Evolutionary conservation across 2,797 vertebrate genomes (phyloP).

Genomic region (Anguilla marmorata): DNA sequence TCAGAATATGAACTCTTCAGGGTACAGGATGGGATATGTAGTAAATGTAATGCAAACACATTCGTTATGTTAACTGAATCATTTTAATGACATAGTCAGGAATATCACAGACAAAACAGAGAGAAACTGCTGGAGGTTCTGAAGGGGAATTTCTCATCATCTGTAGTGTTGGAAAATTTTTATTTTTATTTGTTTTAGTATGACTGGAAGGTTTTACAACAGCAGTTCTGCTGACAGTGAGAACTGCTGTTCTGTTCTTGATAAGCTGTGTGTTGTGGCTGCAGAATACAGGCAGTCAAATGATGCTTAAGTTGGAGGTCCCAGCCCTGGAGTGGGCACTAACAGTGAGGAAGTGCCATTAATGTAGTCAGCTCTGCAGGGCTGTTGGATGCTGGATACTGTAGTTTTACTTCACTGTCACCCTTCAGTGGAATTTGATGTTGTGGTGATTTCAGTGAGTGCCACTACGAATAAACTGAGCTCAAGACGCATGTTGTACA

Average conservation of each 20-base stretch:
- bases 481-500: background rate
- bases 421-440: background rate
- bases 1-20: background rate
- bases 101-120: slow-evolving; percentile 47
- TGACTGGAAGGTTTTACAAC: background rate
- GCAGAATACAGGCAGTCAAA: slow-evolving; percentile 81
- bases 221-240: slow-evolving; percentile 87
- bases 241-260: slow-evolving; percentile 79
- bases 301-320: slow-evolving; percentile 75
- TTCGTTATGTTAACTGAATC: background rate
- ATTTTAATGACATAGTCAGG: background rate
- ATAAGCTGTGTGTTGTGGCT: slow-evolving; percentile 86
- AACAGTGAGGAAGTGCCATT: slow-evolving; percentile 18
- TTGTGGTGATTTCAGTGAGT: background rate
- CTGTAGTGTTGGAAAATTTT: background rate
- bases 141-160: background rate
- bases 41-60: too few relatives aligned
- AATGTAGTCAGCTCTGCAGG: background rate
- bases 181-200: background rate
- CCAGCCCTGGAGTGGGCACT: slow-evolving; percentile 54
- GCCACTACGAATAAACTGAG: slow-evolving; percentile 2
- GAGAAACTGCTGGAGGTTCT: slow-evolving; percentile 20
- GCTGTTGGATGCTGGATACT: background rate
- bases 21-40: background rate
- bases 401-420: background rate